phyloP scores from a whole-genome alignment of 2,797 vertebrate genomes.

The Pagetopsis macropterus region DNA sequence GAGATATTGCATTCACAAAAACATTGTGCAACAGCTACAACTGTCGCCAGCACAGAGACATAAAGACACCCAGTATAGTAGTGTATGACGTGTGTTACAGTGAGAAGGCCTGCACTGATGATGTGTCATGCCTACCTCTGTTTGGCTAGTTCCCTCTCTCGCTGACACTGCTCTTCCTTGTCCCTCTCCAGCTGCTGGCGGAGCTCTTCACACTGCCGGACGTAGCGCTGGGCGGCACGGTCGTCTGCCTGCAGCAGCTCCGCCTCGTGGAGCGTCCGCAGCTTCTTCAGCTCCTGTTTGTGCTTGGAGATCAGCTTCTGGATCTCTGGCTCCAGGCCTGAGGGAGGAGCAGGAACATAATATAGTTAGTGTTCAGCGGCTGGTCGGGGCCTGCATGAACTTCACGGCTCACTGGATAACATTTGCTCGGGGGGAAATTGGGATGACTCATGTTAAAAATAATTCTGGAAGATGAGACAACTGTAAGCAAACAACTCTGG shows the following conservation, averaged over 20 bases:
- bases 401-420: neutral
- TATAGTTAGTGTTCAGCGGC: neutral
- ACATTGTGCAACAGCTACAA: too few relatives aligned
- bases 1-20: too few relatives aligned
- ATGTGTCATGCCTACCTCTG: constrained; percentile 79
- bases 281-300: constrained; percentile 91
- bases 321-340: constrained; percentile 96
- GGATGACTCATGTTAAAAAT: neutral
- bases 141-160: constrained; percentile 87
- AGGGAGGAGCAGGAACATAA: neutral
- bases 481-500: neutral
- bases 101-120: too few relatives aligned
- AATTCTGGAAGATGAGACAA: neutral
- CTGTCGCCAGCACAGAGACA: too few relatives aligned
- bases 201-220: constrained; percentile 88
- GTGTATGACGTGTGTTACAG: neutral
- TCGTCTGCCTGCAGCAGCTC: constrained; percentile 91
- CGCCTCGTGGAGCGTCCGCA: constrained; percentile 88
- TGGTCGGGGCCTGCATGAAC: neutral
- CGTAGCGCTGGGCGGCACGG: constrained; percentile 84
- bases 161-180: constrained; percentile 87
- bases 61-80: neutral
- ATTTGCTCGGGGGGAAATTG: neutral
- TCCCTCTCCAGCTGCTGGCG: constrained; percentile 87
- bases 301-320: constrained; percentile 94